Conservation (phyloP, 2,113 vertebrate species). For the Scalopus aquaticus region DNA sequence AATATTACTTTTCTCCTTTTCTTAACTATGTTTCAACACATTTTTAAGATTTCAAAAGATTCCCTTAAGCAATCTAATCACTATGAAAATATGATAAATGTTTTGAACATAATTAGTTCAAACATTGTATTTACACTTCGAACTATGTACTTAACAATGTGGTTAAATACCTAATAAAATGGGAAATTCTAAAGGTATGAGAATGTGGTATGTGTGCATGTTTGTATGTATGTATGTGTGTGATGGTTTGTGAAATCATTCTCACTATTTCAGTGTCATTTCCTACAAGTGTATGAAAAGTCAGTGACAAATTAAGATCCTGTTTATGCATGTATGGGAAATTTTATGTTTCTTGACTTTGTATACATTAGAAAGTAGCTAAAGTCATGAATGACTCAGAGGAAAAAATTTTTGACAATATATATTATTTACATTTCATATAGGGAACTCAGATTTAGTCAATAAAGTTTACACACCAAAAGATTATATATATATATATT, state of each 20-base stretch:
- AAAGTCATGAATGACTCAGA: background rate
- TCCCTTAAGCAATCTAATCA: background rate
- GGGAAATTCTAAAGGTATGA: background rate
- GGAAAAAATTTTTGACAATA: background rate
- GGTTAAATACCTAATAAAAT: background rate
- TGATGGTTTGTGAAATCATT: background rate
- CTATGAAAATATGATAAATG: background rate
- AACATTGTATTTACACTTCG: background rate
- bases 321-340: background rate
- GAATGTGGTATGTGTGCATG: background rate
- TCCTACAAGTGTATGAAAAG: background rate
- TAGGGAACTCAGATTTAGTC: background rate
- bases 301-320: background rate
- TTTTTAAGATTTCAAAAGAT: background rate
- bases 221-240: background rate
- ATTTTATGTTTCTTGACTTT: background rate
- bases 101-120: background rate
- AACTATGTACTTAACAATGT: background rate
- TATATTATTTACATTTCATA: background rate
- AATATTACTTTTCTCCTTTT: background rate
- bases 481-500: too few species aligned
- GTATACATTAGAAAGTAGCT: background rate
- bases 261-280: background rate
- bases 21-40: background rate
- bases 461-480: background rate